These are phyloP conservation scores for Patella vulgata DNA, from an alignment of 1,140 invertebrate species.

Conservation along the genomic window DNA sequence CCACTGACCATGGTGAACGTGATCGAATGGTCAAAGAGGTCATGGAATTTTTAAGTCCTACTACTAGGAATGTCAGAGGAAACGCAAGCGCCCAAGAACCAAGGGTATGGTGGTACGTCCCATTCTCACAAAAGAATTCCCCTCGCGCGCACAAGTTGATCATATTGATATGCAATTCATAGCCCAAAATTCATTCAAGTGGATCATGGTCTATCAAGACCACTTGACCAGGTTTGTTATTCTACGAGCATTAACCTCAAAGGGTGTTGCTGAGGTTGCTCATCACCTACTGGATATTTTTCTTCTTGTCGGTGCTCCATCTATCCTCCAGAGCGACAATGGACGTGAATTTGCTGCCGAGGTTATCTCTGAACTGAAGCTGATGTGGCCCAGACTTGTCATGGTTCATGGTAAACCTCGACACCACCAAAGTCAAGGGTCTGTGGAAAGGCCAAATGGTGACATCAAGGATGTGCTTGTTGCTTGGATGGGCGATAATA, in stretches of 20 bases:
- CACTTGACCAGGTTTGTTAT: conserved; percentile 34
- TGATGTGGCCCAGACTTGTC: conserved; percentile 18
- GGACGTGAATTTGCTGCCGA: conserved; percentile 37
- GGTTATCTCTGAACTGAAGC: conserved; percentile 31
- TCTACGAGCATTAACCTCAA: conserved; percentile 9
- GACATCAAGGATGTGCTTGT: conserved; percentile 35
- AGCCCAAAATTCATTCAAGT: conserved; percentile 21
- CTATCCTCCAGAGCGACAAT: conserved; percentile 41
- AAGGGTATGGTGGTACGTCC: too few species aligned
- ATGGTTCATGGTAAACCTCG: conserved; percentile 32
- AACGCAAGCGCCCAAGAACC: too few species aligned
- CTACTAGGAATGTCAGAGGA: too few species aligned
- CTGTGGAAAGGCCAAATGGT: conserved; percentile 28
- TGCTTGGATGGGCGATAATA: conserved; percentile 36
- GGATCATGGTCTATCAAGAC: conserved; percentile 35
- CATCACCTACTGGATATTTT: conserved; percentile 23
- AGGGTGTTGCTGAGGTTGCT: conserved; percentile 3
- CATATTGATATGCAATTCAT: conserved; percentile 31
- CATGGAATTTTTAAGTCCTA: too few species aligned
- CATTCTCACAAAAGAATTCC: conserved; percentile 12
- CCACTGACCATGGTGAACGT: too few species aligned
- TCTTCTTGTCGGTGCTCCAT: conserved; percentile 32
- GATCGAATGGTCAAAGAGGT: too few species aligned
- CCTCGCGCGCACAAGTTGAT: conserved; percentile 29
- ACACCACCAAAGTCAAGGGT: conserved; percentile 34